Base-by-base conservation (phyloP, 2,113 vertebrate species). In the Trochalopteron elliotii region DNA sequence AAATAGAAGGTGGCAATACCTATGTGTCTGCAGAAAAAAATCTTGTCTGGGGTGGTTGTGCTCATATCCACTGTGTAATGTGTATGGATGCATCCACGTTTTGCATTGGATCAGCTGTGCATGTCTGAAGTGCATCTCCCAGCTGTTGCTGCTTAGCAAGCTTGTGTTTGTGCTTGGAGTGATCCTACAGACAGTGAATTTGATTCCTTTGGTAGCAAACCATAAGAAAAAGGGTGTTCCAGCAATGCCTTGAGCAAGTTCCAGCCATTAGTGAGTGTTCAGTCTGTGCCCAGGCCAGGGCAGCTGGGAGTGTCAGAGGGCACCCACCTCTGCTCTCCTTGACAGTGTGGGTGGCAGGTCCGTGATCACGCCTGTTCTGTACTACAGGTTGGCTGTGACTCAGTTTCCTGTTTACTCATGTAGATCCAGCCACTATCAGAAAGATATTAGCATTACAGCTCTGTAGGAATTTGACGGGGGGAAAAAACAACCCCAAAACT, bases 261-360 rank as follows among this genome's bases (percentile, higher is more conserved):
- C 22, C 12, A 37, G 35, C 44, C 7, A 0, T 49, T 63, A 2
- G 5, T 18, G 45, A 24, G 14, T 23, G 0, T 52, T 40, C 16
- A 20, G 37, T 20, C 42, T 44, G 33, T 4, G 7, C 10, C 14
- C 55, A 76, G 31, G 15, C 52, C 57, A 30, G 49, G 45, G 74
- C 47, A 65, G 23, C 21, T 15, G 23, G 16, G 31, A 35, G 16
- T 7, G 17, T 44, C 21, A 8, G 39, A 56, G 11, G 3, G 9
- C 40, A 5, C 21, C 35, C 20, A 1, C 16, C 39, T n/a, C 9
- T 52, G 17, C 67, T 63, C 21, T 71, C 75, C 20, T n/a, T n/a
- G n/a, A n/a, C n/a, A 30, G 4, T 0, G 0, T 28, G 23, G 33
- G 12, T 19, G 30, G 17, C 0, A 0, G 5, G n/a, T 61, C n/a